Evolutionary conservation across 2,113 vertebrate species (phyloP).

Genomic region (Toxotes jaculatrix): DNA sequence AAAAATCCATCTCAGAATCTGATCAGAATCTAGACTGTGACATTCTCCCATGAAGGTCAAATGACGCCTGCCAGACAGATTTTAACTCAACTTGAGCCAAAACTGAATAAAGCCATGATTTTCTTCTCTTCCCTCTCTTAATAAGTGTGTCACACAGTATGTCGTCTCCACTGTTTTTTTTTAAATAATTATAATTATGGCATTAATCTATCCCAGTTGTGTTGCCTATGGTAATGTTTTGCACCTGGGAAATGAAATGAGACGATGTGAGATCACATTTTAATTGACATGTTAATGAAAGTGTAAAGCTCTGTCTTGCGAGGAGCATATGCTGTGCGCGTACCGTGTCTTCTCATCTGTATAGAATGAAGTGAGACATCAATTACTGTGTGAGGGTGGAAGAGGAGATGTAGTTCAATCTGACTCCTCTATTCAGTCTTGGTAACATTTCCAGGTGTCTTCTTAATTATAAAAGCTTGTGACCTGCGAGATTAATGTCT

Average conservation of each 20-base stretch:
- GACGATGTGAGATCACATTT: conserved; percentile 55
- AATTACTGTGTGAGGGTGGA: conserved; percentile 53
- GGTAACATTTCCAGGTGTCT: conserved; percentile 18
- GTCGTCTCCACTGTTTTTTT: background rate
- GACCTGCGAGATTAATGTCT: conserved; percentile 21
- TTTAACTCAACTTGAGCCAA: conserved; percentile 37
- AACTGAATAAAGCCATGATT: background rate
- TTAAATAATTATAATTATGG: conserved; percentile 1
- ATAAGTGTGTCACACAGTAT: conserved; percentile 4
- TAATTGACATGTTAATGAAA: conserved; percentile 69
- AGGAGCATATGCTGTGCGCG: conserved; percentile 48
- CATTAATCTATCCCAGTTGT: conserved; percentile 32
- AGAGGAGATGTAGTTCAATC: conserved; percentile 26
- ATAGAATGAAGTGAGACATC: conserved; percentile 54
- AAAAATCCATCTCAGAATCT: background rate
- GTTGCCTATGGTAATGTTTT: conserved; percentile 41
- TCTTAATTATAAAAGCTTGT: conserved; percentile 11
- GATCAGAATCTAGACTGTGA: conserved; percentile 40
- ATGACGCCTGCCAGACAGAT: conserved; percentile 45
- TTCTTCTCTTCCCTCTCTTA: background rate
- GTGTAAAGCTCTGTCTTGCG: conserved; percentile 44
- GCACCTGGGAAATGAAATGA: conserved; percentile 48
- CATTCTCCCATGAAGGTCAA: conserved; percentile 74
- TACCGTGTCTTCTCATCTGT: conserved; percentile 43
- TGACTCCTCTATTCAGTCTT: conserved; percentile 24